Conservation (phyloP, 2,797 vertebrate species). For the Aplochiton taeniatus region DNA sequence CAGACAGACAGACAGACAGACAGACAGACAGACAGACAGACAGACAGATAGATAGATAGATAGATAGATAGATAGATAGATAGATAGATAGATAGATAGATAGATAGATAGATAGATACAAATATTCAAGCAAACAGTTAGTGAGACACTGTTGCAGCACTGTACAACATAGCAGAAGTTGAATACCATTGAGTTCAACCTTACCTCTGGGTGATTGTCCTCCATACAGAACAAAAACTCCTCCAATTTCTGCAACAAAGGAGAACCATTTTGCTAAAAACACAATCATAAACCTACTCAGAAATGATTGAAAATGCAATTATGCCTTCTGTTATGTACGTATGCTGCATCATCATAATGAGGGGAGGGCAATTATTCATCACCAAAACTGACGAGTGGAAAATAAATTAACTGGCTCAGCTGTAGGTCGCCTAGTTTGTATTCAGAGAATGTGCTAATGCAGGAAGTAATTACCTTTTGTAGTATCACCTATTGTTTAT, state of each 20-base stretch:
- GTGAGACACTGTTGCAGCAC: no score
- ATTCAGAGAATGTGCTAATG: slow-evolving; percentile 48
- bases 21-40: no score
- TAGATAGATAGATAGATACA: no score
- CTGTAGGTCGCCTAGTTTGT: slow-evolving; percentile 56
- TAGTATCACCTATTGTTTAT: slow-evolving; percentile 50
- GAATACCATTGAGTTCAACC: slow-evolving; percentile 20
- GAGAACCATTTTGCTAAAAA: slow-evolving; percentile 49
- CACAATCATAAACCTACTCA: slow-evolving; percentile 58
- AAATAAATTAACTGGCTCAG: slow-evolving; percentile 59
- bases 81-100: no score
- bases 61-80: no score
- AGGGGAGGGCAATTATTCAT: slow-evolving; percentile 69
- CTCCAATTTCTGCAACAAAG: slow-evolving; percentile 79
- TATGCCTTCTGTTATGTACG: slow-evolving; percentile 42
- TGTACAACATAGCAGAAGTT: no score
- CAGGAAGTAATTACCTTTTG: slow-evolving; percentile 61
- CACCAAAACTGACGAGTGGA: slow-evolving; percentile 58
- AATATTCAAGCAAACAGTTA: no score
- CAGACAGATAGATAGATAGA: no score
- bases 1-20: no score
- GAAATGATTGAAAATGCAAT: slow-evolving; percentile 73
- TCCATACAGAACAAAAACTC: slow-evolving; percentile 80
- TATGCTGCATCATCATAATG: slow-evolving; percentile 58
- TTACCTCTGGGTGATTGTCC: slow-evolving; percentile 77